Conservation (phyloP, 2,888 invertebrate genomes). For the Drosophila hawaiiensis region DNA sequence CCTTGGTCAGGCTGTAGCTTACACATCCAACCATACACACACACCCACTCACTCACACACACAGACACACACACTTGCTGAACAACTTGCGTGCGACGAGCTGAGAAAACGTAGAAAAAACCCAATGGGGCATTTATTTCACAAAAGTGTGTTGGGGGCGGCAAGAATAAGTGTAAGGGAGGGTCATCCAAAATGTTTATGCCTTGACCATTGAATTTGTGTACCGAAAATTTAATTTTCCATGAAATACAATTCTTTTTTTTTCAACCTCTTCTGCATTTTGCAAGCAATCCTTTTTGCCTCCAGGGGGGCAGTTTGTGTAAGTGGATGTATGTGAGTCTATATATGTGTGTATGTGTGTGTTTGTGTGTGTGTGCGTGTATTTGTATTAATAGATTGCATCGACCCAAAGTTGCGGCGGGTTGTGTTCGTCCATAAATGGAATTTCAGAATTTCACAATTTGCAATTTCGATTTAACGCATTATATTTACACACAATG, state of each 20-base stretch:
- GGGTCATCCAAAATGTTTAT: slow-evolving; percentile 46
- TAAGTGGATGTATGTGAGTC: not conserved
- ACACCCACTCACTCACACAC: slow-evolving; percentile 1
- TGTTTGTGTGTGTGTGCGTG: slow-evolving; percentile 3
- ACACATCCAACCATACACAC: slow-evolving; percentile 6
- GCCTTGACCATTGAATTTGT: slow-evolving; percentile 67
- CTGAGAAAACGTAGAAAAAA: slow-evolving; percentile 31
- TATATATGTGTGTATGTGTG: not conserved
- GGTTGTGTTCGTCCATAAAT: slow-evolving; percentile 38
- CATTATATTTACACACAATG: slow-evolving; percentile 50
- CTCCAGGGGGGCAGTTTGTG: slow-evolving; percentile 8
- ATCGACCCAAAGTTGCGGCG: slow-evolving; percentile 32
- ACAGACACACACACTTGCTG: not conserved
- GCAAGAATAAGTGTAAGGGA: not conserved
- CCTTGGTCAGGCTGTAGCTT: slow-evolving; percentile 31
- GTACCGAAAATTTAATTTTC: slow-evolving; percentile 68
- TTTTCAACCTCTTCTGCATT: slow-evolving; percentile 21
- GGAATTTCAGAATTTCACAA: slow-evolving; percentile 58
- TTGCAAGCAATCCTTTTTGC: slow-evolving; percentile 42
- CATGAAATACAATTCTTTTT: slow-evolving; percentile 62
- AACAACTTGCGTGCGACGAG: slow-evolving; percentile 13
- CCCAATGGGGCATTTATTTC: slow-evolving; percentile 49
- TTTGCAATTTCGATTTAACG: slow-evolving; percentile 69
- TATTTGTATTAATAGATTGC: slow-evolving; percentile 67
- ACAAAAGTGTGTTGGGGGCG: slow-evolving; percentile 16